These are phyloP conservation scores for Poecile atricapillus DNA, from an alignment of 2,113 vertebrate genomes.

Conservation along the genomic window DNA sequence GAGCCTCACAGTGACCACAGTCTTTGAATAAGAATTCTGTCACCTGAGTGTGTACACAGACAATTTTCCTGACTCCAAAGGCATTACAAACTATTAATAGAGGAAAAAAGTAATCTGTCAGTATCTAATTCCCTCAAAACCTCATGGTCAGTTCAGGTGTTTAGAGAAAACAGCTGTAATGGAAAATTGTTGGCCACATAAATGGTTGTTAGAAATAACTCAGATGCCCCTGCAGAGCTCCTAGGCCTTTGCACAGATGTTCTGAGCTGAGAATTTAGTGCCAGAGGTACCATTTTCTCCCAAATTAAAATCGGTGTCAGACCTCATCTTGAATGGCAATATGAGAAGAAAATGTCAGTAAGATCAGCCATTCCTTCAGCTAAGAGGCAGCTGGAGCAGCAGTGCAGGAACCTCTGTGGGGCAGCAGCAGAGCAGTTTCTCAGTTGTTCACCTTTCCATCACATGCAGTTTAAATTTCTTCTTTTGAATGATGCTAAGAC, in stretches of 20 bases:
- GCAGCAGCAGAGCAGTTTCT: neutral
- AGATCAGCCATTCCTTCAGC: neutral
- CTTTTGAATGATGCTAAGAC: neutral
- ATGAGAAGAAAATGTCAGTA: neutral
- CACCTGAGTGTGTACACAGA: neutral
- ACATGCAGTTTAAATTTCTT: neutral
- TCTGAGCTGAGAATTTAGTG: neutral
- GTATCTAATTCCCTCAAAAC: neutral
- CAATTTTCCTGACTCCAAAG: neutral
- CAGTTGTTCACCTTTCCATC: neutral
- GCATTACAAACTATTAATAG: neutral
- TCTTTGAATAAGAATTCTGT: neutral
- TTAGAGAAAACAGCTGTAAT: neutral
- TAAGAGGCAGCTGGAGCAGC: neutral
- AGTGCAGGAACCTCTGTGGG: neutral
- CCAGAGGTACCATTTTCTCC: neutral
- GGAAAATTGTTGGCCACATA: neutral
- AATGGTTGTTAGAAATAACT: neutral
- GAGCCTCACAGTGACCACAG: accelerated
- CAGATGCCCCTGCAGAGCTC: neutral
- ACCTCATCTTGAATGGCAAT: neutral
- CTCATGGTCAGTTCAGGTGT: neutral
- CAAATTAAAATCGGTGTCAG: neutral
- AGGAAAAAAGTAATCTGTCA: neutral
- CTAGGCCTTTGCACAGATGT: neutral